phyloP scores from a whole-genome alignment of 1,140 invertebrate species.

The Zaprionus camerounensis region DNA sequence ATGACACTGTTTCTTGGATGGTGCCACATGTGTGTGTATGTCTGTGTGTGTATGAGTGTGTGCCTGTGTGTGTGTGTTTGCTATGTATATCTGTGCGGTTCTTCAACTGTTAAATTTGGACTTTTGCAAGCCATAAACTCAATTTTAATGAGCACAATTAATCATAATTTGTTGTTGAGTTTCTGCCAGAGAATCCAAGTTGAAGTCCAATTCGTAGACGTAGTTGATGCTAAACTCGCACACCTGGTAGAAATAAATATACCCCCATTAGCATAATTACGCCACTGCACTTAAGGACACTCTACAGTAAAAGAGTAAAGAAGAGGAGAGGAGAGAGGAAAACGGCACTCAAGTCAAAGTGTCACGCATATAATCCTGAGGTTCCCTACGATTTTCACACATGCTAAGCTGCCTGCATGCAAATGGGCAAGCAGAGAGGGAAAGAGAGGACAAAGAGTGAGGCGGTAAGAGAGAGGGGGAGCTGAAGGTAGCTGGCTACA shows the following conservation, averaged over 20 bases:
- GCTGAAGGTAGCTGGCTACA: slow-evolving; percentile 40
- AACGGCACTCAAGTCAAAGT: slow-evolving; percentile 44
- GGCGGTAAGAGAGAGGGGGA: neutral
- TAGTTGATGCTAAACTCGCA: slow-evolving; percentile 10
- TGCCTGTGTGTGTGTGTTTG: neutral
- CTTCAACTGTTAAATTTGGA: slow-evolving; percentile 57
- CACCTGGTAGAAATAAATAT: slow-evolving; percentile 67
- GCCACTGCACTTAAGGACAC: slow-evolving; percentile 44
- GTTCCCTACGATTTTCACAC: slow-evolving; percentile 60
- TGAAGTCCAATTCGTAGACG: slow-evolving; percentile 18
- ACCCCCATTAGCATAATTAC: slow-evolving; percentile 63
- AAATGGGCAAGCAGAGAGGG: slow-evolving; percentile 46
- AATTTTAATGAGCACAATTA: slow-evolving; percentile 77
- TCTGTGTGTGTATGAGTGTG: neutral
- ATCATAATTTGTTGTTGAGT: slow-evolving; percentile 77
- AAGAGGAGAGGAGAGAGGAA: neutral
- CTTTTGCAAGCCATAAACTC: slow-evolving; percentile 77
- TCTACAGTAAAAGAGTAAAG: neutral
- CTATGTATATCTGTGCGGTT: slow-evolving; percentile 5
- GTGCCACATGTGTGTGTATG: neutral
- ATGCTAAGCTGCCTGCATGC: slow-evolving; percentile 57
- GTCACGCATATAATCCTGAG: slow-evolving; percentile 41
- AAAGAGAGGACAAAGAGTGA: neutral
- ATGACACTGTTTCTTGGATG: slow-evolving; percentile 74
- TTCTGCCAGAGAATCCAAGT: slow-evolving; percentile 15